Conservation (phyloP, 2,113 vertebrate species). For the Aythya baeri region DNA sequence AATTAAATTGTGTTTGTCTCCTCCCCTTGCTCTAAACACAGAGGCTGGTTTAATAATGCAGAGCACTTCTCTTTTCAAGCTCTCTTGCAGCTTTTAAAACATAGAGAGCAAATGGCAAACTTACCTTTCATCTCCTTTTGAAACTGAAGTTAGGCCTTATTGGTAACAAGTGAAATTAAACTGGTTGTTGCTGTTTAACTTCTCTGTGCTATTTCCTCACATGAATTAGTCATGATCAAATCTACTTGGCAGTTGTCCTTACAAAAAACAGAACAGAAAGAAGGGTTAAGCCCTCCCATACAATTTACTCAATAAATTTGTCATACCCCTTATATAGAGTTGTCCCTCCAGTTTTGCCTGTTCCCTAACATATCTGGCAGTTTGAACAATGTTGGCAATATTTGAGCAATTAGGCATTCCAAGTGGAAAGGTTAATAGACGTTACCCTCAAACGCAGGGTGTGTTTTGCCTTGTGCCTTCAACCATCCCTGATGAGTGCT, state of each 20-base stretch:
- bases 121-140: slow-evolving; percentile 18
- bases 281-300: slow-evolving; percentile 74
- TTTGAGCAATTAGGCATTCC: slow-evolving; percentile 76
- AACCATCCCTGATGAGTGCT: slow-evolving; percentile 63
- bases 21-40: not conserved
- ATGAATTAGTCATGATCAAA: slow-evolving; percentile 57
- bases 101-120: slow-evolving; percentile 16
- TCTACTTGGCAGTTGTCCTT: slow-evolving; percentile 45
- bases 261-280: slow-evolving; percentile 51
- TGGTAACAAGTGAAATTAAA: slow-evolving; percentile 61
- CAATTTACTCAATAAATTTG: slow-evolving; percentile 73
- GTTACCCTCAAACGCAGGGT: slow-evolving; percentile 57
- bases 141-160: slow-evolving; percentile 7
- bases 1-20: not conserved
- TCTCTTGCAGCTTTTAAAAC: slow-evolving; percentile 5
- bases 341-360: slow-evolving; percentile 78
- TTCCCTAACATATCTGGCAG: slow-evolving; percentile 63
- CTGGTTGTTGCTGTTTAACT: slow-evolving; percentile 52
- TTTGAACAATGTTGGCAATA: slow-evolving; percentile 65
- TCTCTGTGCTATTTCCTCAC: slow-evolving; percentile 56
- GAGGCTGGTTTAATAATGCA: not conserved
- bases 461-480: slow-evolving; percentile 71
- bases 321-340: slow-evolving; percentile 81
- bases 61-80: not conserved
- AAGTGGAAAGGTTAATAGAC: slow-evolving; percentile 67